phyloP scores from a whole-genome alignment of 2,113 vertebrate genomes.

The Stegastes partitus region DNA sequence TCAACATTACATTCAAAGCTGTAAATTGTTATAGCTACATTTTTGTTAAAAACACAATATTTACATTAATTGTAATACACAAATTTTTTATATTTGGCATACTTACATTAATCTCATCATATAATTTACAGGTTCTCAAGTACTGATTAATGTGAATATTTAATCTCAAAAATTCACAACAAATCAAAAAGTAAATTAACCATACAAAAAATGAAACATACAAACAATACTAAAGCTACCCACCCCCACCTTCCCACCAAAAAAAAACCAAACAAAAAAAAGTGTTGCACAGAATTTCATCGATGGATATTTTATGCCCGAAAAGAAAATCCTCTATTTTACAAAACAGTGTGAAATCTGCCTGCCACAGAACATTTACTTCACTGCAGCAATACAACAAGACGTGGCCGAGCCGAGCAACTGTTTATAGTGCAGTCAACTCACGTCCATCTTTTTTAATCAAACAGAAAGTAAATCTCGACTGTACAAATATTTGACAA shows the following conservation, averaged over 20 bases:
- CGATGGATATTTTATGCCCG: conserved; percentile 73
- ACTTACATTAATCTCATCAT: conserved; percentile 97
- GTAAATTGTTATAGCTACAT: conserved; percentile 99
- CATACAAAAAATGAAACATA: conserved; percentile 80
- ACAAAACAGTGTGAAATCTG: conserved; percentile 65
- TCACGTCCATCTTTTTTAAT: conserved; percentile 61
- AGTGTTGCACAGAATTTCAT: conserved; percentile 66
- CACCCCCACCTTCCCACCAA: not conserved
- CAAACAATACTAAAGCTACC: conserved; percentile 82
- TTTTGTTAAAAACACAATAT: conserved; percentile 99
- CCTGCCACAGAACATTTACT: conserved; percentile 48
- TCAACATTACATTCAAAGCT: conserved; percentile 99
- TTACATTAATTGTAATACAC: conserved; percentile 98
- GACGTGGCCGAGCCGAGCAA: conserved; percentile 48
- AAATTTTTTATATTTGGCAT: conserved; percentile 99
- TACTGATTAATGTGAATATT: conserved; percentile 90
- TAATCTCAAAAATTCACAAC: conserved; percentile 79
- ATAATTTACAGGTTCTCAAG: conserved; percentile 94
- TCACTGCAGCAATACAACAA: conserved; percentile 55
- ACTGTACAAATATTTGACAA: conserved; percentile 77
- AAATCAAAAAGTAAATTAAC: conserved; percentile 74
- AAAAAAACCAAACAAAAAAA: too few relatives aligned
- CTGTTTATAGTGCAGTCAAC: conserved; percentile 47
- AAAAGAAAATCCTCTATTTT: conserved; percentile 40
- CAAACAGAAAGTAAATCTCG: conserved; percentile 67